These are phyloP conservation scores for Drosophila sechellia DNA, from an alignment of 1,140 invertebrate species.

Conservation along the genomic window DNA sequence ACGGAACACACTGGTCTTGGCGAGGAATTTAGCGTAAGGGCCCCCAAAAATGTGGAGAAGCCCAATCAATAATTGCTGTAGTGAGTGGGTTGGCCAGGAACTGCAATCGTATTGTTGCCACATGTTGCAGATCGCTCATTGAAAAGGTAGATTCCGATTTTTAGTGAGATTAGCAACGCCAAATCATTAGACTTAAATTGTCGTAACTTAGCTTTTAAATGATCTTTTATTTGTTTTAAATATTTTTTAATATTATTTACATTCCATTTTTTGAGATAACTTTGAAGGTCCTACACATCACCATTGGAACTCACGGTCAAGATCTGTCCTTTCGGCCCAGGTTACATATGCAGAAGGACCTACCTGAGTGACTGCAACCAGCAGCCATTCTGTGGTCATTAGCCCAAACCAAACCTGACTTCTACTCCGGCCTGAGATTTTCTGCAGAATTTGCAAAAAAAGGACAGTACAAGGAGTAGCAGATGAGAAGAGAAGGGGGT, in stretches of 20 bases:
- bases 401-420: conserved; percentile 80
- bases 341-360: conserved; percentile 22
- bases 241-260: too few species aligned
- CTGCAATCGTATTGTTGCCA: conserved; percentile 4
- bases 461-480: not conserved
- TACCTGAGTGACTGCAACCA: conserved; percentile 68
- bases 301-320: conserved; percentile 8
- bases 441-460: conserved; percentile 70
- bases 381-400: conserved; percentile 79
- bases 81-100: not conserved
- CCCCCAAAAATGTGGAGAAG: not conserved
- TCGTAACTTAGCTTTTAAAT: too few species aligned
- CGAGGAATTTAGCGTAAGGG: not conserved
- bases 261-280: not conserved
- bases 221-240: too few species aligned
- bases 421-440: conserved; percentile 64
- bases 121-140: conserved; percentile 39
- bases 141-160: conserved; percentile 9
- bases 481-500: conserved; percentile 32
- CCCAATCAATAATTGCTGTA: conserved; percentile 32
- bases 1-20: not conserved
- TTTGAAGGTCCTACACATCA: conserved; percentile 10
- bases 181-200: too few species aligned
- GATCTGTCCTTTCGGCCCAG: not conserved
- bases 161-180: too few species aligned